Evolutionary conservation across 2,113 vertebrate species (phyloP), one percentile per base, ranked within the genome.

Genomic region (Apistogramma diplotaenia): DNA sequence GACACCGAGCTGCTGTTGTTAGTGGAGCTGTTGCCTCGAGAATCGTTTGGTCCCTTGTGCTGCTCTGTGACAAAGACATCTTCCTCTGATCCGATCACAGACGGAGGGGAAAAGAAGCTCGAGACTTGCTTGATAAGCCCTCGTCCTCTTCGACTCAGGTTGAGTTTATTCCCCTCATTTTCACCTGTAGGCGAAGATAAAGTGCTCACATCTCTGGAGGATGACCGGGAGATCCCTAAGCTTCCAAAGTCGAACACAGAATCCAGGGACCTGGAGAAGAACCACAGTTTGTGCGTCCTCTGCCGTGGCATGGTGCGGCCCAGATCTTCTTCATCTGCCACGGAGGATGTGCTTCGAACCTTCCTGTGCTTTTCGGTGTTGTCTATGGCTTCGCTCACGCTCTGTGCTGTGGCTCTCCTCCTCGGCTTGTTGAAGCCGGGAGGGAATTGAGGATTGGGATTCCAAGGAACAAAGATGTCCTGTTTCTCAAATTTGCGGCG

Each of bases 401-500:
- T 93, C 86, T 94, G 93, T 27, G 88, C 83, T 0, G 90, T 25
- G n/a, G 75, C 75, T 46, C 91, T 88, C 59, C 88, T 77, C 6
- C 89, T 71, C 29, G 87, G 71, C 43, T 61, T 81, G 72, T 10
- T 67, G 18, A 71, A 61, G 62, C 46, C 23, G 2, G 86, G 54
- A 19, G 90, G 78, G 27, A 82, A 89, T 4, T 89, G 89, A 75
- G 92, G 93, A 89, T 94, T 94, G 76, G 91, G 88, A 90, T 95
- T 95, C 94, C 96, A 96, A 86, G 95, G 95, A 58, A 97, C 94
- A 60, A 95, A 96, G 87, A 96, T 56, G 74, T 96, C 95, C 91
- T 96, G 95, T 79, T 96, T 97, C 87, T 97, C 92, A 92, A 96
- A 96, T 82, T 94, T 95, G 31, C 94, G 92, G 16, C 74, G 85